These are phyloP conservation scores for Bellardia bayeri DNA, from an alignment of 2,888 invertebrate genomes.

Conservation along the genomic window DNA sequence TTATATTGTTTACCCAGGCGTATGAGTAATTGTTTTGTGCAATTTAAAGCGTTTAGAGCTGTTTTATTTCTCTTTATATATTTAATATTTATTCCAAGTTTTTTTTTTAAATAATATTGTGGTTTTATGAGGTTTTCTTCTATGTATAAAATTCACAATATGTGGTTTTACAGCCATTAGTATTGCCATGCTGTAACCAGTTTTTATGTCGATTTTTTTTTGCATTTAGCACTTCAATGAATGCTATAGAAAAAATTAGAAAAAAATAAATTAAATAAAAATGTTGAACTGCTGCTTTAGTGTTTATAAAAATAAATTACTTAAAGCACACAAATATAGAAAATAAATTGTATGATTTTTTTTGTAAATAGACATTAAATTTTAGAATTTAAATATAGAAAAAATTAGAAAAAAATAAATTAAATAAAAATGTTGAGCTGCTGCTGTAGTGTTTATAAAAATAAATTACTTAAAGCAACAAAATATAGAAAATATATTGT, in stretches of 20 bases:
- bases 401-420: slow-evolving; percentile 7
- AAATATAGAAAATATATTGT: neutral
- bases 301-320: neutral
- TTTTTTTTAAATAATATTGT: slow-evolving; percentile 43
- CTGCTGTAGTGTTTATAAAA: neutral
- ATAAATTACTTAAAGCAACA: neutral
- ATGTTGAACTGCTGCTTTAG: neutral
- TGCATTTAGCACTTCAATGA: slow-evolving; percentile 45
- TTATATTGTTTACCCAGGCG: slow-evolving; percentile 61
- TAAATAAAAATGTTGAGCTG: slow-evolving; percentile 5
- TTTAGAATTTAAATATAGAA: no score
- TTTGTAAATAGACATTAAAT: neutral
- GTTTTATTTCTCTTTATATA: slow-evolving; percentile 40
- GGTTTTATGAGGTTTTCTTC: slow-evolving; percentile 35
- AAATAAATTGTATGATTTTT: neutral
- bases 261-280: slow-evolving; percentile 19
- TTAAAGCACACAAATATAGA: neutral
- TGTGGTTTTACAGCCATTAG: slow-evolving; percentile 63
- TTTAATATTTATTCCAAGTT: neutral
- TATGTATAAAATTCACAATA: slow-evolving; percentile 40
- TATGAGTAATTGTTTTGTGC: slow-evolving; percentile 55
- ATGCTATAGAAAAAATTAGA: neutral
- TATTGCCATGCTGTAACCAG: neutral
- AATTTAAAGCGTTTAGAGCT: slow-evolving; percentile 56
- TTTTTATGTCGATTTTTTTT: slow-evolving; percentile 3